phyloP scores from a whole-genome alignment of 2,113 vertebrate genomes.

The Pygoscelis adeliae region DNA sequence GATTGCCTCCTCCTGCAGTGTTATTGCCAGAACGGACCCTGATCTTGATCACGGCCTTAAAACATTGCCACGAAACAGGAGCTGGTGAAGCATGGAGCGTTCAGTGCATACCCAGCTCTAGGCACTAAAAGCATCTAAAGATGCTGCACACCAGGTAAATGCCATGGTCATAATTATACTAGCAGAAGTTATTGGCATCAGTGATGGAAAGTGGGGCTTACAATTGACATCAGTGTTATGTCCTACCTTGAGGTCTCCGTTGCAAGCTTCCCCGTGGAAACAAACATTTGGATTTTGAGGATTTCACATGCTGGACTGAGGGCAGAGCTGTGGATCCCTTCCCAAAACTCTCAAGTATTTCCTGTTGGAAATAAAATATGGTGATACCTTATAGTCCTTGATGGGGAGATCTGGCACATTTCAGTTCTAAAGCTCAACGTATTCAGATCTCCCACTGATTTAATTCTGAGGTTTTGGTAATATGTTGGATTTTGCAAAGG shows the following conservation, averaged over 20 bases:
- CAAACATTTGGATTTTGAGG: background rate
- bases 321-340: background rate
- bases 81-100: background rate
- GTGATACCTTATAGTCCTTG: background rate
- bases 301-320: background rate
- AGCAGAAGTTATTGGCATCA: background rate
- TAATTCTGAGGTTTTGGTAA: background rate
- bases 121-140: conserved; percentile 4
- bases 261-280: background rate
- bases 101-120: background rate
- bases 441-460: background rate
- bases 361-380: background rate
- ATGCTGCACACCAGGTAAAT: conserved; percentile 5
- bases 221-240: accelerated
- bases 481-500: background rate
- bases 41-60: background rate
- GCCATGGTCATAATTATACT: background rate
- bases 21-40: background rate
- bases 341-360: background rate
- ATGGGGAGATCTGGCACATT: background rate
- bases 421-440: background rate
- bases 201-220: background rate
- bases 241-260: background rate
- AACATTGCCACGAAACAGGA: background rate
- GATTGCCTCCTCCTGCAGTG: background rate